Evolutionary conservation across 2,797 vertebrate genomes (phyloP).

Genomic region (Sphenodon punctatus): DNA sequence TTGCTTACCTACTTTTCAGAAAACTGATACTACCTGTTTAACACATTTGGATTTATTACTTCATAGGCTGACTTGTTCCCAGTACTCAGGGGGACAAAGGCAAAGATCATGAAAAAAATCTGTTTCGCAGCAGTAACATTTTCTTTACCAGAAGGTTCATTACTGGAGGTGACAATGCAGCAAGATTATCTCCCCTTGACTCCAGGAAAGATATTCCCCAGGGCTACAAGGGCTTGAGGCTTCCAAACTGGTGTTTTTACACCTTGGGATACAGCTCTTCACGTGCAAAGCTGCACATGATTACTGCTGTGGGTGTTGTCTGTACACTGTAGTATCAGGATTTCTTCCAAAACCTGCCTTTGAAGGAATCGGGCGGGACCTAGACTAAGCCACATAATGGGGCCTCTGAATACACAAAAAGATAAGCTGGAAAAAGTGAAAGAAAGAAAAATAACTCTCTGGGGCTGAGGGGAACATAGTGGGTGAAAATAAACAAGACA

Average conservation of each 20-base stretch:
- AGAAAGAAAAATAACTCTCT: background rate
- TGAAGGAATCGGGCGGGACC: background rate
- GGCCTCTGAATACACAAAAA: background rate
- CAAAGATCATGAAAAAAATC: too few species aligned
- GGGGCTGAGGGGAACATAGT: background rate
- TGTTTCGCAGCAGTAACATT: too few species aligned
- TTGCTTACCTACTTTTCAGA: background rate
- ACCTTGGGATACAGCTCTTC: background rate
- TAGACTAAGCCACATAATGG: too few species aligned
- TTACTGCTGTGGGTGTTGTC: background rate
- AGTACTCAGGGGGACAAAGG: too few species aligned
- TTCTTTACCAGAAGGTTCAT: too few species aligned
- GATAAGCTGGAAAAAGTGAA: background rate
- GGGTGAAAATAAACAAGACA: too few species aligned
- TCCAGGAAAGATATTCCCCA: background rate
- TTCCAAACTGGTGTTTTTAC: background rate
- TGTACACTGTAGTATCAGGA: background rate
- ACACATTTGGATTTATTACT: too few species aligned
- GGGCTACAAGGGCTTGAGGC: background rate
- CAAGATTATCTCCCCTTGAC: background rate
- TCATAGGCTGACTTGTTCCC: too few species aligned
- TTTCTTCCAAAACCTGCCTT: background rate
- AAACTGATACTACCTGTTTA: background rate
- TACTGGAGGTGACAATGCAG: background rate
- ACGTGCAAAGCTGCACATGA: background rate